A percentile compares a stretch with the other conserved stretches of the same genome.
Conservation (phyloP, 2,113 vertebrate genomes). For the Oryzias javanicus region DNA sequence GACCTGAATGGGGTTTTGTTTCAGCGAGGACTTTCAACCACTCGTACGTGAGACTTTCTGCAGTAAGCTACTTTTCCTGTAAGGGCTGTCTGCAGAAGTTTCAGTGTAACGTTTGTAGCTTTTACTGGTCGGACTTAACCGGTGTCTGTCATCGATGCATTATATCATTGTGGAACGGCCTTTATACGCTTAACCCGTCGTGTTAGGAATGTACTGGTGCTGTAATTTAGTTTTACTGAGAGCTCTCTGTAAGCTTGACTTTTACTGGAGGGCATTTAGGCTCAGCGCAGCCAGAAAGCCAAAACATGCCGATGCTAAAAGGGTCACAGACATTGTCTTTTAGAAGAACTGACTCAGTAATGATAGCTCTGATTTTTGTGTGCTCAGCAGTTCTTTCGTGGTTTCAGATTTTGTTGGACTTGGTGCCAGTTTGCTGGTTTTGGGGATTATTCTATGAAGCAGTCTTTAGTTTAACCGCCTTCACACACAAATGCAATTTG, state of each 20-base stretch:
- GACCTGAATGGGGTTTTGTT: constrained; percentile 68
- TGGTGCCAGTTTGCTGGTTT: constrained; percentile 32
- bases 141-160: constrained; percentile 34
- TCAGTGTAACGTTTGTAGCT: constrained; percentile 23
- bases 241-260: constrained; percentile 9
- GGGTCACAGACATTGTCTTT: constrained; percentile 21
- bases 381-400: constrained; percentile 22
- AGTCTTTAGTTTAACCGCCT: no score
- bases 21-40: constrained; percentile 57
- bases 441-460: neutral
- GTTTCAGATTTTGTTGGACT: constrained; percentile 35
- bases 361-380: constrained; percentile 40
- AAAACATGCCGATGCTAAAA: constrained; percentile 28
- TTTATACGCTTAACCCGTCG: constrained; percentile 30
- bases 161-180: constrained; percentile 23
- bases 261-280: constrained; percentile 17
- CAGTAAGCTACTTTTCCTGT: constrained; percentile 44
- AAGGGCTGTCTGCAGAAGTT: constrained; percentile 30
- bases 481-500: no score
- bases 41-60: constrained; percentile 40
- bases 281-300: constrained; percentile 9
- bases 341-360: constrained; percentile 35
- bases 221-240: constrained; percentile 51
- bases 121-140: constrained; percentile 32
- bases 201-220: constrained; percentile 20